phyloP scores from a whole-genome alignment of 1,140 invertebrate genomes.

The Venustaconcha ellipsiformis region DNA sequence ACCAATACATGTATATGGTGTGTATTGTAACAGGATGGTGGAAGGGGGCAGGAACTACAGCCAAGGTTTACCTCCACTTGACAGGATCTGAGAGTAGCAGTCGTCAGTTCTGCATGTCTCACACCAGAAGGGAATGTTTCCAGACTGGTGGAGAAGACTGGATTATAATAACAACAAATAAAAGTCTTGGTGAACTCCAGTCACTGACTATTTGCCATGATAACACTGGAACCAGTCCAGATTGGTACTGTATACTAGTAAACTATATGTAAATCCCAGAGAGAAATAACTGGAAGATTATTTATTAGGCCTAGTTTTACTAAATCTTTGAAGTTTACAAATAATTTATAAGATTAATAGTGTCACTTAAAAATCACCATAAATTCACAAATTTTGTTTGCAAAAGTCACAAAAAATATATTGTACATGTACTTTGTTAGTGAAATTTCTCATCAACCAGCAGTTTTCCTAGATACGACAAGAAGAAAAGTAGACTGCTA shows the following conservation, averaged over 20 bases:
- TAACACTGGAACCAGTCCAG: slow-evolving; percentile 46
- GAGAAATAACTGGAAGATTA: no score
- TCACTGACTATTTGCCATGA: slow-evolving; percentile 54
- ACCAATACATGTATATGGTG: slow-evolving; percentile 39
- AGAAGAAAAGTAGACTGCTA: no score
- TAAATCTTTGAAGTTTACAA: no score
- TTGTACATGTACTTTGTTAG: no score
- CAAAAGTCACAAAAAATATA: no score
- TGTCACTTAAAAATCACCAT: no score
- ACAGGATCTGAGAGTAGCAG: slow-evolving; percentile 21
- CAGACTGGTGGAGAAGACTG: slow-evolving; percentile 47
- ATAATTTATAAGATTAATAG: no score
- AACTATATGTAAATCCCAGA: not conserved
- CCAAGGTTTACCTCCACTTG: slow-evolving; percentile 44
- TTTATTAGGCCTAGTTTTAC: no score
- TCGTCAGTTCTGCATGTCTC: slow-evolving; percentile 27
- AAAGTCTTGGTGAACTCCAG: slow-evolving; percentile 40
- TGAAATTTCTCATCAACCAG: no score
- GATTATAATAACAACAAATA: slow-evolving; percentile 46
- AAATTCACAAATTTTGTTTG: no score
- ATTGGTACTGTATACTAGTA: slow-evolving; percentile 38
- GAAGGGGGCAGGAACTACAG: slow-evolving; percentile 43
- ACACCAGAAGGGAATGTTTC: slow-evolving; percentile 31
- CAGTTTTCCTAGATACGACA: no score
- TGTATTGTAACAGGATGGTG: slow-evolving; percentile 47